Evolutionary conservation across 2,888 invertebrate species (phyloP), one percentile per base, ranked within the genome.

Genomic region (Protodeltote pygarga): DNA sequence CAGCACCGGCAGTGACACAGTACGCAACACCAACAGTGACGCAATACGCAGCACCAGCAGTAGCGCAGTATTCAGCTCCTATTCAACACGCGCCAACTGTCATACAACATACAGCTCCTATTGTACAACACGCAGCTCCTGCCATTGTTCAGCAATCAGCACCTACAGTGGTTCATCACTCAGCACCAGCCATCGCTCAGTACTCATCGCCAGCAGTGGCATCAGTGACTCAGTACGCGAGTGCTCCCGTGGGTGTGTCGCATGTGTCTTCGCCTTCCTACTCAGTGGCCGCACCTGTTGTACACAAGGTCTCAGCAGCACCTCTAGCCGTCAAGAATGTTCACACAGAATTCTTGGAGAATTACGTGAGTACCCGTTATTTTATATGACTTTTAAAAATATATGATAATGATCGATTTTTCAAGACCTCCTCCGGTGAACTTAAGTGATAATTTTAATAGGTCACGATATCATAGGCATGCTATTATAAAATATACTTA

Each of bases 281-380:
- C 14, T 8, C 68, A 16, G 65, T 71, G 1, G 53, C 76, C 16
- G 67, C 72, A 3, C 71, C 74, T 11, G 70, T 75, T 16, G 34
- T 50, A 15, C 49, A 64, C 21, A 67, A 65, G 48, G 68, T 61
- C 38, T 65, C 38, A 11, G 28, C 34, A 16, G 23, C 45, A 38
- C 41, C 47, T 24, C 42, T 53, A 19, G 39, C 41, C 3, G 52
- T 84, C 11, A 94, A 94, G 76, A 93, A 94, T 63, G 90, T 93
- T n/a, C 92, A 93, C 65, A 87, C 91, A 6, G 94, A 94, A 46
- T 94, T 94, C 75, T 75, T 94, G 66, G 94, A 94, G 74, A 93
- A 94, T 73, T 94, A 94, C 73, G 94, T 94, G 78, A 93, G 94
- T 93, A 49, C 35, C n/a, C 6, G 8, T 29, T 4, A 21, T 51